Base-by-base conservation (phyloP, 2,113 vertebrate genomes). In the Mesoclemmys tuberculata region DNA sequence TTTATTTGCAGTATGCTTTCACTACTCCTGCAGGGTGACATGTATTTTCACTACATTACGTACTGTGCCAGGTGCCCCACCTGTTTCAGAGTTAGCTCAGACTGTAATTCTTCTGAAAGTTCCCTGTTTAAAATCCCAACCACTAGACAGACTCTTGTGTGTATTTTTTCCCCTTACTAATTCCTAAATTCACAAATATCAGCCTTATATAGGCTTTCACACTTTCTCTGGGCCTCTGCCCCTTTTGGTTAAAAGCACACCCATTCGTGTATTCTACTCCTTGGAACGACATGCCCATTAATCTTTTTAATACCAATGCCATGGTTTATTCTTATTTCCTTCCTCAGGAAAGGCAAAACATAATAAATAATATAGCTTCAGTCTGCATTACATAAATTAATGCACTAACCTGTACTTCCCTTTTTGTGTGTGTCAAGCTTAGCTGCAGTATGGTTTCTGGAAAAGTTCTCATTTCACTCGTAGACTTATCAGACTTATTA, bases 401-500 rank as follows among this genome's bases (percentile, higher is more conserved):
- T 38, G 31, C 80, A 5, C 3, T 64, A 16, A 22, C 68, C 54
- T 87, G 26, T 48, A 0, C 46, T 87, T 80, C 91, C 81, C 27
- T 24, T 2, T 56, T 64, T 89, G 6, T 93, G 61, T 51, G 10
- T 13, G 83, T 93, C 84, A 52, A 19, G 22, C 11, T 55, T 48
- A 80, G 80, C 49, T 88, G 61, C 16, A 31, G 12, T 44, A 1
- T 0, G 49, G 52, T 46, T 94, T 89, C 80, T 88, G 61, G 77
- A 80, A 82, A 94, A 82, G 82, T 89, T 80, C 52, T 93, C 87
- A 75, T 90, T 90, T 90, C 85, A 80, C 49, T 93, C 80, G 19
- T 78, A 10, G 22, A 68, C 18, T 52, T 89, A 85, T 89, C 94
- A 96, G 94, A 93, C 82, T 74, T 82, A 89, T 94, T 92, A 83